Evolutionary conservation across 2,113 vertebrate genomes (phyloP).

Genomic region (Chionodraco myersi): DNA sequence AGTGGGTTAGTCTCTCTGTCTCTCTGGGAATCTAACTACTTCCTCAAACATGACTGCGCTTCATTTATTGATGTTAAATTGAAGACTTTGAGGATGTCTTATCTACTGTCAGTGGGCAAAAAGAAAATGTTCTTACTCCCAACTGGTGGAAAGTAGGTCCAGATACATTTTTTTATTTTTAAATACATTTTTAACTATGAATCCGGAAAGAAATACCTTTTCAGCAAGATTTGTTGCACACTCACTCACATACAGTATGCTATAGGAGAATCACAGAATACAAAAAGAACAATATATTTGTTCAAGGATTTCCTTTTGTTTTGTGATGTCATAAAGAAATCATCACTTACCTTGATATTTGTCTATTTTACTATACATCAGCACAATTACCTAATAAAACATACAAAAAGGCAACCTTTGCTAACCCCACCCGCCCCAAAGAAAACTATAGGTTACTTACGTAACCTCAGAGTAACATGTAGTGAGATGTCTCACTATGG

Average conservation of each 20-base stretch:
- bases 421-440: no score
- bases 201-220: background rate
- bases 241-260: background rate
- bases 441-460: background rate
- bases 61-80: background rate
- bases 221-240: background rate
- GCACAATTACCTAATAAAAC: constrained; percentile 16
- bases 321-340: background rate
- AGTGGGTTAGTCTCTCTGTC: background rate
- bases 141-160: background rate
- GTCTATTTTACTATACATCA: background rate
- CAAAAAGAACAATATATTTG: background rate
- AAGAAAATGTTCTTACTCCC: background rate
- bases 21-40: background rate
- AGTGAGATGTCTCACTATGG: no score
- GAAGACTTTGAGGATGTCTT: background rate
- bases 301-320: background rate
- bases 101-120: background rate
- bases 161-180: background rate
- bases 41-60: background rate
- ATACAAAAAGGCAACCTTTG: background rate
- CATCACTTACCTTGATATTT: background rate
- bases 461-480: no score
- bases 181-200: background rate
- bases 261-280: background rate